These are phyloP conservation scores for Aphodius sticticus DNA, from an alignment of 2,888 invertebrate genomes.

Conservation along the genomic window DNA sequence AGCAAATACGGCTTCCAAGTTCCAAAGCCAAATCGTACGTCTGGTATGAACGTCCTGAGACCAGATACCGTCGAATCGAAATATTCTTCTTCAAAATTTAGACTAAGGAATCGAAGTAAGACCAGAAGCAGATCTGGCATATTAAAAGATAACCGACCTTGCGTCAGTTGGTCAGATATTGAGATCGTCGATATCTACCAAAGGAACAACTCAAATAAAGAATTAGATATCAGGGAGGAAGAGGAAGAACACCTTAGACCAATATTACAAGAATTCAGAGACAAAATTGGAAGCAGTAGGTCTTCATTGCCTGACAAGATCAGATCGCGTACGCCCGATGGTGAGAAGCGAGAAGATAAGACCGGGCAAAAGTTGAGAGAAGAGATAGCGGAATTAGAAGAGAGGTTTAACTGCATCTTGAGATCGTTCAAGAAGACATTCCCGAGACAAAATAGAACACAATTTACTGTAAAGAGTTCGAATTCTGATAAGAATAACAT, in stretches of 20 bases:
- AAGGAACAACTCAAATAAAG: not conserved
- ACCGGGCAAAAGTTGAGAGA: not conserved
- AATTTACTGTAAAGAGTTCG: not conserved
- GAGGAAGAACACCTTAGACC: not conserved
- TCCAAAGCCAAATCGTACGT: slow-evolving; percentile 10
- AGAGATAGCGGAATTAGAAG: slow-evolving; percentile 15
- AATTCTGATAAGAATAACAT: not conserved
- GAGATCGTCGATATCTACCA: slow-evolving; percentile 21
- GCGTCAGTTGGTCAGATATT: slow-evolving; percentile 16
- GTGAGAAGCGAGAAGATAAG: not conserved
- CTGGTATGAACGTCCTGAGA: not conserved
- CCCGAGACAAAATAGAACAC: slow-evolving; percentile 4
- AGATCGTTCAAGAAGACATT: slow-evolving; percentile 4
- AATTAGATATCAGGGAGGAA: not conserved
- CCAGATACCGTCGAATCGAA: not conserved
- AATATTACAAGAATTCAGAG: not conserved
- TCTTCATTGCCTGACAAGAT: not conserved
- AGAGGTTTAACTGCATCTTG: slow-evolving; percentile 12
- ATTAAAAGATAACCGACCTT: not conserved
- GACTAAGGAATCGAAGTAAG: not conserved
- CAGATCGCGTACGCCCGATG: not conserved
- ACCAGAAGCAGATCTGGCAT: slow-evolving; percentile 6
- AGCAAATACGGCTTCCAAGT: slow-evolving; percentile 21
- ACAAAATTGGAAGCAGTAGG: not conserved
- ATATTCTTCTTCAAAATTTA: not conserved